Conservation (phyloP, 2,113 vertebrate species). For the Sapayoa aenigma region DNA sequence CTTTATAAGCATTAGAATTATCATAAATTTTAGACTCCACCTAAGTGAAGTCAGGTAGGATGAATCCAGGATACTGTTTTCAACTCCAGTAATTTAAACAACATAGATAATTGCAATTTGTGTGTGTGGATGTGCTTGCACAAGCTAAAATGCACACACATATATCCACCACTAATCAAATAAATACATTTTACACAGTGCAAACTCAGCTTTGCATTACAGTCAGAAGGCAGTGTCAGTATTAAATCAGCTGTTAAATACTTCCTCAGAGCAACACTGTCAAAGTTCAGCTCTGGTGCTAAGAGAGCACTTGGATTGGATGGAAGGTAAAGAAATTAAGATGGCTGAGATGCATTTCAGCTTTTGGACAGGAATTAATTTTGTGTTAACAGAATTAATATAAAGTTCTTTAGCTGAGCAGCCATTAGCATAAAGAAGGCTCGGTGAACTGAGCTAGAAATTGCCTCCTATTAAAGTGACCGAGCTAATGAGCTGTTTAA, state of each 20-base stretch:
- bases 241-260: not conserved
- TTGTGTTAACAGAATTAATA: not conserved
- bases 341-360: not conserved
- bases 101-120: not conserved
- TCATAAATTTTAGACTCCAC: not conserved
- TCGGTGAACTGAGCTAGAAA: not conserved
- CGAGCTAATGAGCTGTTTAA: not conserved
- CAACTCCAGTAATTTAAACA: not conserved
- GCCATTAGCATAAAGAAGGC: not conserved
- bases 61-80: not conserved
- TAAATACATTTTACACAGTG: not conserved
- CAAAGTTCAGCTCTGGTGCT: not conserved
- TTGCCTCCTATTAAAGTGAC: not conserved
- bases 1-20: not conserved
- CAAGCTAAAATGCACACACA: not conserved
- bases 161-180: not conserved
- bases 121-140: not conserved
- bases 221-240: not conserved
- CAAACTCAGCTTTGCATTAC: not conserved
- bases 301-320: not conserved
- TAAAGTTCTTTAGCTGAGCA: not conserved
- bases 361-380: not conserved
- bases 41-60: not conserved
- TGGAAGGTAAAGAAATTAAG: not conserved
- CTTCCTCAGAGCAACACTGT: not conserved